Evolutionary conservation across 2,888 invertebrate genomes (phyloP), one percentile per base, ranked within the genome.

Genomic region (Branchellion lobata): DNA sequence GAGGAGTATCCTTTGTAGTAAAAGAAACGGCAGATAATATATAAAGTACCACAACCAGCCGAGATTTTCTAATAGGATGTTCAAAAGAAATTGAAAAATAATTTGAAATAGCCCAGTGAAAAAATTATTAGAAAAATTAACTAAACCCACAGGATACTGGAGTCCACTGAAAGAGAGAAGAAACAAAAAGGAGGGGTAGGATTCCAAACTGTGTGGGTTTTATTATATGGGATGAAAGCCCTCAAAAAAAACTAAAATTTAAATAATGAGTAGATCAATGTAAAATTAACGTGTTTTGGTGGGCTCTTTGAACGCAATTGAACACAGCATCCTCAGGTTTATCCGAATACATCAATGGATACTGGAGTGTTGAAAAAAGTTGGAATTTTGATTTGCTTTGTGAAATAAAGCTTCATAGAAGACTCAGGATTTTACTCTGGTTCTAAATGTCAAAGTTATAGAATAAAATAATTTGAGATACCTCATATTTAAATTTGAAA

Each of bases 1-100:
- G 87, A 87, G 80, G 87, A 88, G 83, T 89, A 89, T 11, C 89
- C 89, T 34, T 86, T 82, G 18, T 89, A 88, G 84, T 89, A 89
- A 11, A 86, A 86, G 47, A 89, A 84, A 80, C 88, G 85, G 21
- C 88, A 87, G 18, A 85, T 81, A 33, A 89, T 33, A 65, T 80
- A 83, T 8, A 81, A 34, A 1, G 36, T 77, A 5, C 82, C 83
- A 74, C 79, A 79, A 11, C 73, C 82, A 21, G 82, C 80, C 3
- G 78, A 72, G 36, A 81, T 53, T 79, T 65, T 80, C 83, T n/a
- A n/a, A n/a, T n/a, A n/a, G n/a, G n/a, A n/a, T n/a, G n/a, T n/a
- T n/a, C n/a, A n/a, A n/a, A n/a, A n/a, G n/a, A n/a, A n/a, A n/a
- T n/a, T n/a, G n/a, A n/a, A n/a, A n/a, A n/a, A n/a, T n/a, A n/a